Base-by-base conservation (phyloP, 2,888 invertebrate species). In the Caradrina clavipalpis region DNA sequence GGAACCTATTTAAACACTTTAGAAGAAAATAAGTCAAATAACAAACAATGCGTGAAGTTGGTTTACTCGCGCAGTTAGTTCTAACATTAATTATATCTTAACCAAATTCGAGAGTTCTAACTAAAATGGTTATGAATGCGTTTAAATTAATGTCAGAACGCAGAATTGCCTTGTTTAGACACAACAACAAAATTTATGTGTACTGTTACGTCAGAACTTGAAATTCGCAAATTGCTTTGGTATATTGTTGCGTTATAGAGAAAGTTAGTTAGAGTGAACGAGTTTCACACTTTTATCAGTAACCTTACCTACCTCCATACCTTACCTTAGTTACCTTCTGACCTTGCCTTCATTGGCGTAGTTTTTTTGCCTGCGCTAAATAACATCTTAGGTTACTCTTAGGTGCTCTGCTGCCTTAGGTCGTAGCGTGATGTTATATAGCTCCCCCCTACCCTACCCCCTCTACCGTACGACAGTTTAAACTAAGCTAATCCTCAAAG, bases 81-180 rank as follows among this genome's bases (percentile, higher is more conserved):
- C n/a, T 54, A 57, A 68, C 62, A 71, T 80, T 72, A 70, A 76
- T 82, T 76, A 76, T 80, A 78, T 69, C 61, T 60, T 56, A 69
- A 42, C 73, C 61, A 64, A 85, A 87, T 87, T 85, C 67, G 66
- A 70, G 71, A 76, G 81, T 65, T 81, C 75, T 75, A 58, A 71
- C 69, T 78, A 80, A 55, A 85, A 72, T 80, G 83, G 81, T 80
- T 73, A 73, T 70, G 87, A 85, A 84, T 87, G 86, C 85, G 84
- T 88, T 91, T 89, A 89, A 89, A 90, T 90, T 89, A 87, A 89
- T 87, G 88, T 88, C 84, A 86, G 88, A 85, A 88, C 85, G 84
- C 88, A 83, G 88, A 90, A 91, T 92, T 89, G 89, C 89, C 88
- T 88, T 87, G 88, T 90, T 90, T 82, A 82, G 80, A 79, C 83